These are phyloP conservation scores for Poeciliopsis prolifica DNA, from an alignment of 2,113 vertebrate genomes.

Conservation along the genomic window DNA sequence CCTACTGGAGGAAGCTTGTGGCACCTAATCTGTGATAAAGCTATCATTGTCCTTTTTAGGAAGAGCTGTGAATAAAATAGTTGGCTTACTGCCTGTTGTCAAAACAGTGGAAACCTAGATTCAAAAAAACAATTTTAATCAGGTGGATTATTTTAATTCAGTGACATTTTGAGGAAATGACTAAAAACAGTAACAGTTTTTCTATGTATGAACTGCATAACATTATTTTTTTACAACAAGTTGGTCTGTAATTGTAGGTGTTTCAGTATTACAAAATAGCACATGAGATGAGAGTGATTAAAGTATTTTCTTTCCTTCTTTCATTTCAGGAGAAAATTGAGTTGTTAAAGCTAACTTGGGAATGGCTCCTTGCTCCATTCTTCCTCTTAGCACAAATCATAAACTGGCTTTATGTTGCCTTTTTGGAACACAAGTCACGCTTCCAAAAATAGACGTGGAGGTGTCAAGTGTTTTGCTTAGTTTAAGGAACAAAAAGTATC, in stretches of 20 bases:
- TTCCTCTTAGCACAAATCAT: constrained; percentile 40
- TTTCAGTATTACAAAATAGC: constrained; percentile 54
- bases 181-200: constrained; percentile 3
- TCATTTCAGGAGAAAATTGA: constrained; percentile 26
- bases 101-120: constrained; percentile 27
- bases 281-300: constrained; percentile 35
- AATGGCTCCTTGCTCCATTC: constrained; percentile 30
- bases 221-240: constrained; percentile 5
- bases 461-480: constrained; percentile 50
- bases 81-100: constrained; percentile 18
- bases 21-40: constrained; percentile 62
- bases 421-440: constrained; percentile 55
- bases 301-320: constrained; percentile 10
- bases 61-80: constrained; percentile 57
- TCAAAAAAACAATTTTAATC: constrained; percentile 11
- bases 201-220: constrained; percentile 19
- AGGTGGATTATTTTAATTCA: not conserved
- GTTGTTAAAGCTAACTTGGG: constrained; percentile 40
- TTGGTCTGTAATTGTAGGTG: constrained; percentile 53
- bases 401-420: constrained; percentile 44
- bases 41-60: constrained; percentile 53
- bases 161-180: constrained; percentile 12
- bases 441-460: constrained; percentile 35
- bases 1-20: constrained; percentile 51
- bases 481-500: constrained; percentile 34